phyloP scores from a whole-genome alignment of 1,140 invertebrate species.

The Diuraphis noxia region DNA sequence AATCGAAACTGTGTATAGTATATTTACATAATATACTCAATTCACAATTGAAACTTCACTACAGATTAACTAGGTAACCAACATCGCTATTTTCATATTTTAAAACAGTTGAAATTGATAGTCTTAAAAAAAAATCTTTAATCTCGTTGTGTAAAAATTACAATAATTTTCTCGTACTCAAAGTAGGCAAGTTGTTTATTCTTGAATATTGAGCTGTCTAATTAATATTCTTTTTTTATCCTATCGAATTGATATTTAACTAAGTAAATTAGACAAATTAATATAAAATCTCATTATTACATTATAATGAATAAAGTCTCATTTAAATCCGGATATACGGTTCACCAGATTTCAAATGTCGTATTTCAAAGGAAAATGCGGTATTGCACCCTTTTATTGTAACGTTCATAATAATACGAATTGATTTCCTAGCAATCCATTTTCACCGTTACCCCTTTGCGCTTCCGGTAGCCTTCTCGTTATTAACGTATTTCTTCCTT shows the following conservation, averaged over 20 bases:
- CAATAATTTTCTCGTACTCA: no score
- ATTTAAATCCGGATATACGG: neutral
- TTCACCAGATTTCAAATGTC: conserved; percentile 14
- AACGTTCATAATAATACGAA: conserved; percentile 21
- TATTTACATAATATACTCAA: no score
- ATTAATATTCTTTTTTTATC: no score
- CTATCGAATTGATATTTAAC: neutral
- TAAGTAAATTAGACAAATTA: neutral
- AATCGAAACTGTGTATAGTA: no score
- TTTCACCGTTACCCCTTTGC: conserved; percentile 2
- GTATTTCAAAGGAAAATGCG: neutral
- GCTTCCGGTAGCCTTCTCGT: neutral
- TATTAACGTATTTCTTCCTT: neutral
- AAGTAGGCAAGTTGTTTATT: no score
- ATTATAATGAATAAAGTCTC: neutral
- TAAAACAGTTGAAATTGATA: no score
- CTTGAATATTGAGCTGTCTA: no score
- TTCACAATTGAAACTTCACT: no score
- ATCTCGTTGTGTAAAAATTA: no score
- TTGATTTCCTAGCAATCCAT: conserved; percentile 27
- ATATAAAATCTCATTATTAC: neutral
- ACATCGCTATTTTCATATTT: no score
- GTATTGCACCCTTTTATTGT: neutral
- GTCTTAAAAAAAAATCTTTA: no score
- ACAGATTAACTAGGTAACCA: no score